Evolutionary conservation across 2,797 vertebrate genomes (phyloP), one percentile per base, ranked within the genome.

Genomic region (Lepilemur ruficaudatus): DNA sequence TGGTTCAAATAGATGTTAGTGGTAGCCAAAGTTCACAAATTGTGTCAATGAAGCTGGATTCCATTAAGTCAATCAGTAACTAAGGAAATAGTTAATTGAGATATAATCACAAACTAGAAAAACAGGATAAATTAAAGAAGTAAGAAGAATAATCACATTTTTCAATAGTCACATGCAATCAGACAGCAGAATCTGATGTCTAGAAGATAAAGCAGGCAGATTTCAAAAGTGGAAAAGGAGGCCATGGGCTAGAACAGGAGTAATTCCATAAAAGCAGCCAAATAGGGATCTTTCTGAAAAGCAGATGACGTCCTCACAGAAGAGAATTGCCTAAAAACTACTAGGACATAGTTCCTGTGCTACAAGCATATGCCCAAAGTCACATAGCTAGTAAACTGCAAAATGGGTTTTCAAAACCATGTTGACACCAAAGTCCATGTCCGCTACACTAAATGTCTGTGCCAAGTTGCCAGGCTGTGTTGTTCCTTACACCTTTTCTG

Each of bases 31-130:
- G 96, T 98, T 97, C 98, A 98, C 81, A 97, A 95, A 96, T 91
- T 96, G 96, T 97, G 96, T 96, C 95, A 95, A 92, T 96, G 97
- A 97, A 96, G 73, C 79, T 91, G 70, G 82, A 98, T 96, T 98
- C 97, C 97, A 97, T 97, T 90, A 97, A 95, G 95, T 98, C 96
- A 98, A 97, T 97, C 93, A 98, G 96, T 98, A 98, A 98, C 98
- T 91, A 98, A 97, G 94, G 92, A 96, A 94, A 96, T 96, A 96
- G 88, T 98, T 97, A 98, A 98, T 96, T 97, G 97, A 97, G 97
- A 97, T 98, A 96, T 3, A 94, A 97, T 97, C 97, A 93, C 93
- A 94, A 97, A 95, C 96, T 87, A 84, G 95, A 97, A 98, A 97
- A 98, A 96, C 96, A 96, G 94, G 96, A 96, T 91, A 95, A 97